A percentile compares a stretch with the other conserved stretches of the same genome.
Evolutionary conservation across 2,888 invertebrate species (phyloP).

Genomic region (Diploptera punctata): DNA sequence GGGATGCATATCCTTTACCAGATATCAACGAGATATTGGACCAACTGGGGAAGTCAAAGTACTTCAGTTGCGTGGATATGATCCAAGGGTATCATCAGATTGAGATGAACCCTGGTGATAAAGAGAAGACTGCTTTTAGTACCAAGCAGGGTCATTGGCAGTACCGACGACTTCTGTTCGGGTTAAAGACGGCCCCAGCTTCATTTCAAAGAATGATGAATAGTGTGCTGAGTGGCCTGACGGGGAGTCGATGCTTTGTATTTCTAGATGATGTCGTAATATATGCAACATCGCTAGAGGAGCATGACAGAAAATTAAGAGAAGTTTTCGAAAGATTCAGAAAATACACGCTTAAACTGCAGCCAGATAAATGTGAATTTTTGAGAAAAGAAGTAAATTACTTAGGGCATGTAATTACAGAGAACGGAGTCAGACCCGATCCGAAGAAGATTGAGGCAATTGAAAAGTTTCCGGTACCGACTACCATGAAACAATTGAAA

Average conservation of each 20-base stretch:
- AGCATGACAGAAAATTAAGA: too few species aligned
- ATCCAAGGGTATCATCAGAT: constrained; percentile 50
- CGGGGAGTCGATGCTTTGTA: too few species aligned
- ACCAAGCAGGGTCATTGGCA: constrained; percentile 46
- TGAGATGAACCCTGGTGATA: constrained; percentile 45
- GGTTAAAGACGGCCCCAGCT: constrained; percentile 46
- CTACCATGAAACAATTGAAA: constrained; percentile 43
- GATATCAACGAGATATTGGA: constrained; percentile 49
- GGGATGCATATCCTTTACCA: constrained; percentile 42
- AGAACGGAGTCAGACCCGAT: too few species aligned
- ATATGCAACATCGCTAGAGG: constrained; percentile 44
- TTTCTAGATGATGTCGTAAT: too few species aligned
- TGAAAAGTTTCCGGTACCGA: constrained; percentile 43
- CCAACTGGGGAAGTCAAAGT: constrained; percentile 47
- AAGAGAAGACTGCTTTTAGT: constrained; percentile 48
- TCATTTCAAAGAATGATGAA: constrained; percentile 50
- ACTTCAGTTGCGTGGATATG: constrained; percentile 49
- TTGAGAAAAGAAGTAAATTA: too few species aligned
- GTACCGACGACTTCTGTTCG: constrained; percentile 46
- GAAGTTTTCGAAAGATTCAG: constrained; percentile 45
- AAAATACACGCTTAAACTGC: too few species aligned
- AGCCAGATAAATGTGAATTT: too few species aligned
- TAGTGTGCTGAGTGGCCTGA: constrained; percentile 46
- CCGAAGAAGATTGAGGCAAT: constrained; percentile 44
- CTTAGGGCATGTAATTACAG: too few species aligned